A percentile compares a stretch with the other conserved stretches of the same genome.
Conservation (phyloP, 2,113 vertebrate species). For the Choloepus hoffmanni region DNA sequence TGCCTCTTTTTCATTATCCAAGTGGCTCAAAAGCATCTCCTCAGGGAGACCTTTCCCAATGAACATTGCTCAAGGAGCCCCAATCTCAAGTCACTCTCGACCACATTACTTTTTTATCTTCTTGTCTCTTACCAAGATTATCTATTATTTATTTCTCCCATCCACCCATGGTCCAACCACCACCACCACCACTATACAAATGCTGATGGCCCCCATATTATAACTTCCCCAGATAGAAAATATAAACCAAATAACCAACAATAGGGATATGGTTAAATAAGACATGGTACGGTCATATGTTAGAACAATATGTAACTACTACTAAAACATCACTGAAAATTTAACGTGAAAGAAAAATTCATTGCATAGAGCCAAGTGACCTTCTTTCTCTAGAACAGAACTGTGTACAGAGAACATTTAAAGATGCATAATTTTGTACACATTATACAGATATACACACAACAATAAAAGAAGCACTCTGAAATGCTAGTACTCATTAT, state of each 20-base stretch:
- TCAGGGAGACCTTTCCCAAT: too few species aligned
- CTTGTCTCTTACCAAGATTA: too few species aligned
- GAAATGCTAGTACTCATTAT: neutral
- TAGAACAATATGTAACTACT: neutral
- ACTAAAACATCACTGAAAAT: neutral
- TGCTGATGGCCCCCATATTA: neutral
- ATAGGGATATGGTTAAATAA: neutral
- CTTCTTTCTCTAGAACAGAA: neutral
- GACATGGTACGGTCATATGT: neutral
- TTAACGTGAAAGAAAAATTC: neutral
- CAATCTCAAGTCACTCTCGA: too few species aligned
- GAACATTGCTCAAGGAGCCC: too few species aligned
- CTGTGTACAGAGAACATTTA: neutral
- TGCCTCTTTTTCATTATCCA: neutral
- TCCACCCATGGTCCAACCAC: too few species aligned
- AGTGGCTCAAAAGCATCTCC: neutral
- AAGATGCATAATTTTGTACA: neutral
- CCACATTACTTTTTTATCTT: too few species aligned
- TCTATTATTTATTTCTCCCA: too few species aligned
- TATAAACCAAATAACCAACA: neutral
- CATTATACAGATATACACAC: neutral
- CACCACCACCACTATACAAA: too few species aligned
- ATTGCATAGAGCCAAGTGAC: neutral
- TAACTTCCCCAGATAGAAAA: neutral
- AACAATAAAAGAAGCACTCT: neutral